Evolutionary conservation across 2,113 vertebrate species (phyloP), one percentile per base, ranked within the genome.

Genomic region (Labrus mixtus): DNA sequence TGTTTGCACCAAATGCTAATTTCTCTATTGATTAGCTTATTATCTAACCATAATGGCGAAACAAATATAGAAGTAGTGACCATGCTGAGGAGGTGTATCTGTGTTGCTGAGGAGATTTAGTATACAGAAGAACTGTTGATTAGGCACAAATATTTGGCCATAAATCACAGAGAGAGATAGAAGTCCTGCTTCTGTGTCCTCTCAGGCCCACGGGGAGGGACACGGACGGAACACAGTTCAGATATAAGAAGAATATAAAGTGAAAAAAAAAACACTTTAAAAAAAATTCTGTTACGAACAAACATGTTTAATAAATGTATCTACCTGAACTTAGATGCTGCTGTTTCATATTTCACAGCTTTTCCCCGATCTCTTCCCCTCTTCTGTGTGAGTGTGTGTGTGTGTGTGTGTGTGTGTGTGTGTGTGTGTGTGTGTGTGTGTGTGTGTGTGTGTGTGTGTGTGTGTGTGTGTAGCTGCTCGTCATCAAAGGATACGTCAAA

Each of bases 401-500:
- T 51, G 63, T 68, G 64, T 78, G 64, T 74, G 68, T 43, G 57
- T 62, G 56, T 45, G 56, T 73, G 72, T 73, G 65, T 56, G 84
- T 33, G 29, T 33, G 29, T 33, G 29, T 33, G 29, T 33, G 29
- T 33, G 29, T 33, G 29, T 3, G 29, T 33, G 29, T 3, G 29
- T 33, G 29, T 3, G 74, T 65, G 60, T 29, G 45, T 62, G 58
- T 63, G 60, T 50, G 63, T 63, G 64, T 78, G 64, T 71, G 68
- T 53, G 57, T 55, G 55, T 45, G 56, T 73, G 72, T 73, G 65
- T 56, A 82, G 54, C 78, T 88, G 73, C 80, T 87, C 72, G 87
- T 87, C 86, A 89, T 93, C 91, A 93, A 92, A 93, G 90, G 81
- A 91, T 78, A 89, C 74, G 89, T 92, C 89, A 91, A 90, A 87